Conservation (phyloP, 2,888 invertebrate species). For the Ophioninae sp. region DNA sequence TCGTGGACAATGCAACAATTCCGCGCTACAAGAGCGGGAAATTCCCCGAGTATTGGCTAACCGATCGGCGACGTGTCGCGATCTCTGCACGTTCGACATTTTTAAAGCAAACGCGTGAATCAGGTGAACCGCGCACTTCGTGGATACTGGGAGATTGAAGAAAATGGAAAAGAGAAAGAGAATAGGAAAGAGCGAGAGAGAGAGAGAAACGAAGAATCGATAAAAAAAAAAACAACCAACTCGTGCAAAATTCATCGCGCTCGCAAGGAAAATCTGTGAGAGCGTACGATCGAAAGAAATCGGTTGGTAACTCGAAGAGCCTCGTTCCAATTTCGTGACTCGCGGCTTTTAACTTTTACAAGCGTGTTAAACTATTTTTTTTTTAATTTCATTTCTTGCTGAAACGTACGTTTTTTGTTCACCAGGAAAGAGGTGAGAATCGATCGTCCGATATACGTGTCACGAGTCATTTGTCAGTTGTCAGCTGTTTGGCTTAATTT, state of each 20-base stretch:
- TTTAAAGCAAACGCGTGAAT: conserved; percentile 36
- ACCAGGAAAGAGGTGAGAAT: too few species aligned
- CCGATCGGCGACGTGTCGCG: conserved; percentile 8
- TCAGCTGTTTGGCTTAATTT: conserved; percentile 4
- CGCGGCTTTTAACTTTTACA: conserved; percentile 41
- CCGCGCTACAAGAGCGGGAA: conserved; percentile 1
- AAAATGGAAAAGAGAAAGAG: neutral
- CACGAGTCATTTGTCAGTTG: neutral
- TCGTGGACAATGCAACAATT: conserved; percentile 29
- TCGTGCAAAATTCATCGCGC: conserved; percentile 51
- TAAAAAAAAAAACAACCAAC: conserved; percentile 27
- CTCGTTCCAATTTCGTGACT: conserved; percentile 49
- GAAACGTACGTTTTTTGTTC: conserved; percentile 11
- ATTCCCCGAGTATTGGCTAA: conserved; percentile 33
- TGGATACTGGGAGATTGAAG: conserved; percentile 8
- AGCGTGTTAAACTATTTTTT: conserved; percentile 6
- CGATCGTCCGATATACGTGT: neutral
- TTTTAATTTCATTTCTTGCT: conserved; percentile 31
- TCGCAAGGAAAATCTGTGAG: conserved; percentile 29
- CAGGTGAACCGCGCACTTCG: conserved; percentile 44
- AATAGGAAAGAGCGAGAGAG: neutral
- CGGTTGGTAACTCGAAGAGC: conserved; percentile 33
- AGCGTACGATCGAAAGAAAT: conserved; percentile 44
- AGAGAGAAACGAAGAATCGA: neutral
- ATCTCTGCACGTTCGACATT: conserved; percentile 30